Base-by-base conservation (phyloP, 2,888 invertebrate species). In the Leptopterna dolabrata region DNA sequence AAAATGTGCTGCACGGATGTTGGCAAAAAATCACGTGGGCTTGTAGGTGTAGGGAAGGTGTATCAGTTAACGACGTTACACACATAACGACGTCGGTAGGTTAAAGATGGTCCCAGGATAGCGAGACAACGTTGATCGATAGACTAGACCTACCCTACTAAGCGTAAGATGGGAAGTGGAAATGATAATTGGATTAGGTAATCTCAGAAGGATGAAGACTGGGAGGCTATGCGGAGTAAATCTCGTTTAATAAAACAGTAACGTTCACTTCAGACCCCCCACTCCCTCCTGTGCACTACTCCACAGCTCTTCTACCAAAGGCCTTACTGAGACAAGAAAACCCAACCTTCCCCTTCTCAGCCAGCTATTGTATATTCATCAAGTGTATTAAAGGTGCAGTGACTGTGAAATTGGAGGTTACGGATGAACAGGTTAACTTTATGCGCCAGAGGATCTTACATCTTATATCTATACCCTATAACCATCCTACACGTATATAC, bases 391-490 rank as follows among this genome's bases (percentile, higher is more conserved):
- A 87, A 87, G 87, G 86, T 80, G 88, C 88, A 88, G 88, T 70
- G 76, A 88, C 88, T 88, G 88, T 88, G 88, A 88, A 88, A 88
- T 88, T 88, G 88, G 87, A 87, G 88, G 88, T 82, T 82, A 87
- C 87, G 87, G 87, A 86, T 85, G 83, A 88, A 86, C 88, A 82
- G 86, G 86, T 87, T 87, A 87, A 47, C 85, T 85, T 76, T 43
- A 85, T 85, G 85, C 76, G 27, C 73, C 51, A 24, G 63, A 63
- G 63, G 63, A 63, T 63, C 63, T 63, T 63, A 63, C 27, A 13
- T 63, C 36, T 30, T 41, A 41, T 41, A 41, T 41, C 41, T 76
- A 81, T 81, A 81, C 55, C 55, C 81, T 27, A 63, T 63, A 63
- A 63, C 63, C 63, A 43, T 43, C 47, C 78, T 78, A 47, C 47